phyloP scores from a whole-genome alignment of 2,113 vertebrate genomes.

The Malaclemys terrapin region DNA sequence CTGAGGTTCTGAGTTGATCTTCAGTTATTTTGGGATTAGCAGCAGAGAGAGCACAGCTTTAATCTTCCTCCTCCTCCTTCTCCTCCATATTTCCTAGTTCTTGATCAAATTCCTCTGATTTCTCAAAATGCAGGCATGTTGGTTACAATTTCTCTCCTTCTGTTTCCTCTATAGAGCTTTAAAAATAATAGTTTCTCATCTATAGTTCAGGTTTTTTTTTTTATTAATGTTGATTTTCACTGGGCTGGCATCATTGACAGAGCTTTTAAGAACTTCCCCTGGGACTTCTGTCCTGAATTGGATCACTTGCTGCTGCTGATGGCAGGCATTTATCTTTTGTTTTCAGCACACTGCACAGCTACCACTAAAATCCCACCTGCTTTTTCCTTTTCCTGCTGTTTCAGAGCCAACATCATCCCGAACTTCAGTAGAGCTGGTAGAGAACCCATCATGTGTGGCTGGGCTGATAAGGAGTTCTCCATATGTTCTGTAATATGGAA shows the following conservation, averaged over 20 bases:
- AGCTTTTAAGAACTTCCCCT: background rate
- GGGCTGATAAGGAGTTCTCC: background rate
- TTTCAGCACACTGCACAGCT: constrained; percentile 37
- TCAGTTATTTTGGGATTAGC: background rate
- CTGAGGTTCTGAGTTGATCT: background rate
- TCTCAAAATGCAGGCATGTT: background rate
- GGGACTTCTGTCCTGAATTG: fast-evolving
- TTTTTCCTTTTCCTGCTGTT: background rate
- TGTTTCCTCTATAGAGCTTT: constrained; percentile 2
- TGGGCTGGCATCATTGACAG: background rate
- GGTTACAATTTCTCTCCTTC: background rate
- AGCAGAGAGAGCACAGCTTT: background rate
- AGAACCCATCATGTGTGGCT: fast-evolving
- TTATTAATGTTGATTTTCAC: background rate
- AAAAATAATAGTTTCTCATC: background rate
- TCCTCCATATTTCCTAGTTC: background rate
- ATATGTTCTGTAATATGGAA: constrained; percentile 66
- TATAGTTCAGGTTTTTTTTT: background rate
- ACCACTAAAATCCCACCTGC: background rate
- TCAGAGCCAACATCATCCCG: background rate
- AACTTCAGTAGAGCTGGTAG: fast-evolving
- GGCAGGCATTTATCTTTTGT: background rate
- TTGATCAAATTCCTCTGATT: background rate
- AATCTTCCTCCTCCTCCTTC: background rate
- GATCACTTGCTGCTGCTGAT: background rate